Percentiles rank a stretch among this genome's conserved stretches.
Evolutionary conservation across 2,113 vertebrate species (phyloP).

Genomic region (Myotis yumanensis): DNA sequence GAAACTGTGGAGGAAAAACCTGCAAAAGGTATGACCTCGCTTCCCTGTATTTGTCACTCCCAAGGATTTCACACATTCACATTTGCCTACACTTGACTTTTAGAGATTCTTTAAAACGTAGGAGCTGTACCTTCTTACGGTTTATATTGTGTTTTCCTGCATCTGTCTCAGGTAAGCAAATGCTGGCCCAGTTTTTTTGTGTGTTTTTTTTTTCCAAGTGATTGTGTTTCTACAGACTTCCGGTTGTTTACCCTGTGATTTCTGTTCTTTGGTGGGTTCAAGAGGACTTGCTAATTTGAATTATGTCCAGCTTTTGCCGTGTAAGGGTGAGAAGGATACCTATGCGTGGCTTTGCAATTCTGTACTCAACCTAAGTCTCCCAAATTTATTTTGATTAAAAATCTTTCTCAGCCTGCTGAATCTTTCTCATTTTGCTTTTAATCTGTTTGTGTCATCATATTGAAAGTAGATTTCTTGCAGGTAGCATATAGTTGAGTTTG

Average conservation of each 20-base stretch:
- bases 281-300: background rate
- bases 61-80: background rate
- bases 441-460: background rate
- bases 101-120: background rate
- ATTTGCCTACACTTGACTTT: background rate
- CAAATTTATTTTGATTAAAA: constrained; percentile 3
- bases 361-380: background rate
- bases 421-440: background rate
- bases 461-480: background rate
- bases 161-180: background rate
- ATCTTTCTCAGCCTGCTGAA: background rate
- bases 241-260: background rate
- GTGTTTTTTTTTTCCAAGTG: background rate
- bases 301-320: background rate
- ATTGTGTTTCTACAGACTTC: background rate
- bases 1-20: background rate
- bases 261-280: background rate
- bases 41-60: background rate
- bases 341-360: background rate
- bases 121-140: background rate
- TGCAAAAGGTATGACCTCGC: background rate
- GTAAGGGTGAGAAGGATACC: background rate
- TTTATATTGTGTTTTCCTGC: background rate
- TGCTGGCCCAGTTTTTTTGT: background rate
- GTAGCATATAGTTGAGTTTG: background rate